Conservation (phyloP, 2,113 vertebrate genomes). For the Podarcis muralis region DNA sequence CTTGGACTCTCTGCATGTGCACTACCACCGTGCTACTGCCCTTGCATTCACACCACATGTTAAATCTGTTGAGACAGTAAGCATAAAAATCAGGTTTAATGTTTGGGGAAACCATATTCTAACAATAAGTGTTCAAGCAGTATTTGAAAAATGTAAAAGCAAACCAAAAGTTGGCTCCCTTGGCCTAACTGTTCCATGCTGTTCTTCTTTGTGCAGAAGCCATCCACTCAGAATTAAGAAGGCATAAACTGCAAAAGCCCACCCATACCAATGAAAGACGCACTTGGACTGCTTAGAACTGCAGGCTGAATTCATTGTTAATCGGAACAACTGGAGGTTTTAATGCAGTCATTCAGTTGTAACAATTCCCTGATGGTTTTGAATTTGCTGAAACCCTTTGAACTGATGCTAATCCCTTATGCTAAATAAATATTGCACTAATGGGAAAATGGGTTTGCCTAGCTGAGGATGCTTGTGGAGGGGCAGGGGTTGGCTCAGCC, state of each 20-base stretch:
- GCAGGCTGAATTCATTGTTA: neutral
- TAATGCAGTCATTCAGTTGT: constrained; percentile 42
- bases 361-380: constrained; percentile 47
- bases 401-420: constrained; percentile 54
- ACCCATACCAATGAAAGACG: neutral
- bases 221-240: neutral
- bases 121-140: constrained; percentile 29
- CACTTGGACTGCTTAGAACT: neutral
- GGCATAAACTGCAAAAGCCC: neutral
- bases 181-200: neutral
- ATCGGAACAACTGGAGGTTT: neutral
- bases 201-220: constrained; percentile 1
- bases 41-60: neutral
- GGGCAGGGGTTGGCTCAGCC: neutral
- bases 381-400: constrained; percentile 57
- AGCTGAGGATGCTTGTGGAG: neutral
- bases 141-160: constrained; percentile 32
- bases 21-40: neutral
- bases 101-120: constrained; percentile 17
- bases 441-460: constrained; percentile 47
- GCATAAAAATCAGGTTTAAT: constrained; percentile 8
- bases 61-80: constrained; percentile 8
- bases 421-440: constrained; percentile 60
- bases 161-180: constrained; percentile 14
- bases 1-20: no score